phyloP scores from a whole-genome alignment of 2,888 invertebrate species.

The Trissoscelio sp. region DNA sequence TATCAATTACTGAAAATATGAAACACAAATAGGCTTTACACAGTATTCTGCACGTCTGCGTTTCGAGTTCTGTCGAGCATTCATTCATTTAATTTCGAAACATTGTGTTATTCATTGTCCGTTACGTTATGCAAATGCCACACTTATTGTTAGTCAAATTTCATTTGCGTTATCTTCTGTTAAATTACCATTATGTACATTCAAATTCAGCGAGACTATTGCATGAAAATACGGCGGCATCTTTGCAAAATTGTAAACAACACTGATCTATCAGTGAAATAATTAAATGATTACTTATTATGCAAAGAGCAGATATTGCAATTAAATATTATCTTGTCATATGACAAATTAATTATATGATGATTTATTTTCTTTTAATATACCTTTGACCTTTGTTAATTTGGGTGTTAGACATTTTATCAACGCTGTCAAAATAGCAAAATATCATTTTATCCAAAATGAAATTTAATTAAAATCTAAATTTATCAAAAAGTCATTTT shows the following conservation, averaged over 20 bases:
- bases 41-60: conserved; percentile 18
- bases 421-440: too few relatives aligned
- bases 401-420: too few relatives aligned
- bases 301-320: not conserved
- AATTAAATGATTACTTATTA: not conserved
- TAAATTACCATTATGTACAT: conserved; percentile 19
- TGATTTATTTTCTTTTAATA: too few relatives aligned
- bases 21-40: not conserved
- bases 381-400: conserved; percentile 19
- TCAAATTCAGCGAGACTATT: conserved; percentile 13
- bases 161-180: conserved; percentile 14
- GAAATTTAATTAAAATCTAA: too few relatives aligned
- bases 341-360: conserved; percentile 12
- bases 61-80: conserved; percentile 25
- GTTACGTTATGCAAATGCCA: conserved; percentile 45
- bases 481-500: too few relatives aligned
- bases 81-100: conserved; percentile 42
- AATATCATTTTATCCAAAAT: too few relatives aligned
- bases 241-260: not conserved
- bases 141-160: conserved; percentile 54
- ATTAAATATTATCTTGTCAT: not conserved
- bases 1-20: too few relatives aligned
- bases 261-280: not conserved
- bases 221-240: conserved; percentile 6
- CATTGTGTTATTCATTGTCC: conserved; percentile 29